phyloP scores from a whole-genome alignment of 2,888 invertebrate genomes.

The Cryptus armator region DNA sequence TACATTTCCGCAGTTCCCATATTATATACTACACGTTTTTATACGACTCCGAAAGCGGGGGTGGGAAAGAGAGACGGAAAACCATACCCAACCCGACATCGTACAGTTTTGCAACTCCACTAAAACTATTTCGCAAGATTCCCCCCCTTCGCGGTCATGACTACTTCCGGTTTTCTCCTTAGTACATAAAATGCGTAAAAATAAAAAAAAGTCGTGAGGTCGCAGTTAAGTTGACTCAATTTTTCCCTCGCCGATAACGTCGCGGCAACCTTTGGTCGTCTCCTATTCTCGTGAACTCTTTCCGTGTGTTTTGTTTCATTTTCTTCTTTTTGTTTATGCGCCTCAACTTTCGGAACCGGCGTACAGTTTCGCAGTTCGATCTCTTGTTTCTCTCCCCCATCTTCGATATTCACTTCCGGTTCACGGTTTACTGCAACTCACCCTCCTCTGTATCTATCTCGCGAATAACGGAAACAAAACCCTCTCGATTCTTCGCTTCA shows the following conservation, averaged over 20 bases:
- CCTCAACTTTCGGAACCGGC: background rate
- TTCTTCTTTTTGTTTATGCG: background rate
- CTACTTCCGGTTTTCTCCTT: background rate
- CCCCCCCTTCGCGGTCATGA: background rate
- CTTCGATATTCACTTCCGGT: conserved; percentile 1
- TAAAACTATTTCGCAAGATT: background rate
- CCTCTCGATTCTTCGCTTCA: background rate
- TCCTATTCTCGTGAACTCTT: background rate
- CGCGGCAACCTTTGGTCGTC: background rate
- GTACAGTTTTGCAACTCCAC: background rate
- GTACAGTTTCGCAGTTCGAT: background rate
- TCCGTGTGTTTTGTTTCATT: background rate
- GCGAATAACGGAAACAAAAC: background rate
- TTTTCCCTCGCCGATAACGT: background rate
- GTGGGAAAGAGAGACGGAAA: background rate
- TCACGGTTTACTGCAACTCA: background rate
- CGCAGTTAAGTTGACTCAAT: background rate
- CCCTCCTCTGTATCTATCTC: background rate
- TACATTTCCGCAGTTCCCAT: background rate
- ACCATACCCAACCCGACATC: background rate
- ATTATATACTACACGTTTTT: too few relatives aligned
- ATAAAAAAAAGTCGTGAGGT: background rate
- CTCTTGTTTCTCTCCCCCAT: background rate
- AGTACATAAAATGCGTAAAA: background rate
- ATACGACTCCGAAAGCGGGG: too few relatives aligned